Evolutionary conservation across 2,888 invertebrate genomes (phyloP).

Genomic region (Bhutanitis thaidina): DNA sequence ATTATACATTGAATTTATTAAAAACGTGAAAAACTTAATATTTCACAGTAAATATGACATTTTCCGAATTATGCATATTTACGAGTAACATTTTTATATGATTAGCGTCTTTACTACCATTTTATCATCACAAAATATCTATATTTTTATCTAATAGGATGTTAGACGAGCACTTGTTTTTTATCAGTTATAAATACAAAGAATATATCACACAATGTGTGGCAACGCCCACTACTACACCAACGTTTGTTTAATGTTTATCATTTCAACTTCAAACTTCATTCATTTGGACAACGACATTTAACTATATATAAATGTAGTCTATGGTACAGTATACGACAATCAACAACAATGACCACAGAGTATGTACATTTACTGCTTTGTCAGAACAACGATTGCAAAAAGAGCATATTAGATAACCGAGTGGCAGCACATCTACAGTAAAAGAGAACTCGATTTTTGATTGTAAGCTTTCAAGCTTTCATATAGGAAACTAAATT

Average conservation of each 20-base stretch:
- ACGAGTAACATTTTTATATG: not conserved
- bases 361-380: too few species aligned
- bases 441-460: too few species aligned
- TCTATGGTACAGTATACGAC: too few species aligned
- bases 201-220: conserved; percentile 53
- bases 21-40: not conserved
- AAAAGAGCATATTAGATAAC: too few species aligned
- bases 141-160: conserved; percentile 46
- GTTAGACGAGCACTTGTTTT: conserved; percentile 29
- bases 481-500: too few species aligned
- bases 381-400: too few species aligned
- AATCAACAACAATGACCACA: too few species aligned
- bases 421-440: too few species aligned
- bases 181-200: conserved; percentile 64
- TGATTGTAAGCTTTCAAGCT: too few species aligned
- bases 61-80: conserved; percentile 4
- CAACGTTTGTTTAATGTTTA: conserved; percentile 47
- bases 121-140: conserved; percentile 33
- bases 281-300: too few species aligned
- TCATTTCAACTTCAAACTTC: conserved; percentile 25
- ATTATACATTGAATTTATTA: not conserved
- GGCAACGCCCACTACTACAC: conserved; percentile 65
- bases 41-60: not conserved
- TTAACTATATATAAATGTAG: too few species aligned
- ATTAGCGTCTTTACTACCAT: conserved; percentile 21